phyloP scores from a whole-genome alignment of 2,888 invertebrate species.

The Sclerodermus sp. region DNA sequence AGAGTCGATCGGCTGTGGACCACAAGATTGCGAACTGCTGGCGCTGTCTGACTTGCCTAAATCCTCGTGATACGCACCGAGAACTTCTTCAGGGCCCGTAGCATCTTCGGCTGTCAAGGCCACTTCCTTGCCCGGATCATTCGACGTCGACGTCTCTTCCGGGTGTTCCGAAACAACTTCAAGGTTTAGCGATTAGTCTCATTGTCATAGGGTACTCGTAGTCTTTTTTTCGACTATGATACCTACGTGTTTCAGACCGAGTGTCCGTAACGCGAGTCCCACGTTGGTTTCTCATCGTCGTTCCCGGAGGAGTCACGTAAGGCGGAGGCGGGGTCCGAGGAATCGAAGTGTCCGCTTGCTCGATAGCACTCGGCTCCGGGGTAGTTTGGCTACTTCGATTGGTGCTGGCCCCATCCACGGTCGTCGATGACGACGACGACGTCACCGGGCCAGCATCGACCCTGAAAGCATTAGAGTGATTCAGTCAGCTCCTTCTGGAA shows the following conservation, averaged over 20 bases:
- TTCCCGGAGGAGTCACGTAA: constrained; percentile 49
- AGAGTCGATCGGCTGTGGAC: constrained; percentile 43
- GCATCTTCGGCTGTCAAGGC: constrained; percentile 9
- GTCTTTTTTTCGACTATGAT: background rate
- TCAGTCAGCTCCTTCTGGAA: no score
- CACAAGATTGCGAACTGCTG: constrained; percentile 11
- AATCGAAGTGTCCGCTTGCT: no score
- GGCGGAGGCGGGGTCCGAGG: constrained; percentile 55
- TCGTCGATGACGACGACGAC: constrained; percentile 21
- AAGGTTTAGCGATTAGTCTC: no score
- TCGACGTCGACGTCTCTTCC: no score
- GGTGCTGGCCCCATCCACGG: constrained; percentile 24
- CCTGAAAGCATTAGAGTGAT: no score
- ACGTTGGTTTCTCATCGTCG: constrained; percentile 28
- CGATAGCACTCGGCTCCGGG: constrained; percentile 10
- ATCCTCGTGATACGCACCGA: constrained; percentile 46
- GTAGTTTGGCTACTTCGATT: constrained; percentile 30
- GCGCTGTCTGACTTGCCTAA: background rate
- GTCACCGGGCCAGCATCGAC: no score
- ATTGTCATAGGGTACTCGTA: no score
- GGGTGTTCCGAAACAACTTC: no score
- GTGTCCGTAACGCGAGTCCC: background rate
- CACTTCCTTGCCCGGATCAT: no score
- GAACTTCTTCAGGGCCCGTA: constrained; percentile 32
- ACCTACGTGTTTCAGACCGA: constrained; percentile 14